phyloP scores from a whole-genome alignment of 23 tunicate species.

The Clavelina lepadiformis region DNA sequence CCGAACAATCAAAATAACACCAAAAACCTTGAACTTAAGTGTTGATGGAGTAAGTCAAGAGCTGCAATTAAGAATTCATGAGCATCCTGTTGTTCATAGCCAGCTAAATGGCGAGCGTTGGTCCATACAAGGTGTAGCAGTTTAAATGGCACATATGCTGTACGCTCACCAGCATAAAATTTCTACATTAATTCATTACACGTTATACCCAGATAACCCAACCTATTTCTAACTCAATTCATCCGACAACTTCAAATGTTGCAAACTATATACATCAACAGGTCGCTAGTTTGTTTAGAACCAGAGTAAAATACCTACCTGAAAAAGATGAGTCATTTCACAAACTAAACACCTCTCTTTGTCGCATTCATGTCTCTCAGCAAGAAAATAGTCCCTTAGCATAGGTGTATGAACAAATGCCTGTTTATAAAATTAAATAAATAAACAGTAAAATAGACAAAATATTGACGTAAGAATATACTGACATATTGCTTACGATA shows the following conservation, averaged over 20 bases:
- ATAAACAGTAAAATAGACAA: not conserved
- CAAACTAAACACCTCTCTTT: conserved; percentile 85
- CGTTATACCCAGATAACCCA: too few species aligned
- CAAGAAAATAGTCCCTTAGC: conserved; percentile 92
- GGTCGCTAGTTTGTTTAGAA: not conserved
- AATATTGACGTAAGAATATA: too few species aligned
- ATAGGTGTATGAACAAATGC: conserved; percentile 97
- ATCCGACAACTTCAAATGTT: too few species aligned
- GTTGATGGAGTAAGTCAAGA: conserved; percentile 74
- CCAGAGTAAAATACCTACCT: conserved; percentile 34
- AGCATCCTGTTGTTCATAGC: conserved; percentile 99
- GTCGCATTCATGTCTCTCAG: conserved; percentile 75
- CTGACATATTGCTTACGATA: not conserved
- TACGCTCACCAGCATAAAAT: conserved; percentile 77
- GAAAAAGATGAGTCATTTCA: conserved; percentile 83
- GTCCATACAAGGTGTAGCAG: conserved; percentile 90
- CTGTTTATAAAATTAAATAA: conserved; percentile 9
- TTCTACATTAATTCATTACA: too few species aligned
- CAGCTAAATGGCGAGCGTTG: conserved; percentile 90
- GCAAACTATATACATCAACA: too few species aligned
- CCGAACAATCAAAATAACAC: not conserved
- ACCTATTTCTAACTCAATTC: too few species aligned
- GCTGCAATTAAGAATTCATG: conserved; percentile 96
- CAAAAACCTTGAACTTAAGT: conserved; percentile 69
- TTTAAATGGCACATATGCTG: conserved; percentile 72